These are phyloP conservation scores for Lasioglossum pauxillum DNA, from an alignment of 2,888 invertebrate genomes.

Conservation along the genomic window DNA sequence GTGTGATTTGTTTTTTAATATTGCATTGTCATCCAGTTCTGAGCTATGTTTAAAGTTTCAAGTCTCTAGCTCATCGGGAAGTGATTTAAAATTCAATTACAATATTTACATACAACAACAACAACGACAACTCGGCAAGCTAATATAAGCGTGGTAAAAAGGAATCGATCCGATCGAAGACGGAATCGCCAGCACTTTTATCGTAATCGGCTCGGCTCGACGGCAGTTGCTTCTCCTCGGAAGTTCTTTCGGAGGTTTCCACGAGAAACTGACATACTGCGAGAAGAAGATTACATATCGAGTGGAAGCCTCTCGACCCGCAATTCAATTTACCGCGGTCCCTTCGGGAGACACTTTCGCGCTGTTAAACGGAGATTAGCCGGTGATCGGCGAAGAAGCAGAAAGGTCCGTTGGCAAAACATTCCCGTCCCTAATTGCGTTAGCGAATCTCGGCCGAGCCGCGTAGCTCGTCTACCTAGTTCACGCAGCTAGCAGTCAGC, in stretches of 20 bases:
- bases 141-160: no score
- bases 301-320: not conserved
- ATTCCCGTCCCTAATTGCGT: conserved; percentile 53
- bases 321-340: not conserved
- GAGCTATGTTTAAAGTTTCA: no score
- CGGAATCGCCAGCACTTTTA: not conserved
- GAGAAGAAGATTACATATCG: not conserved
- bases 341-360: conserved; percentile 9
- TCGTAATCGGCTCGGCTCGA: not conserved
- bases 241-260: not conserved
- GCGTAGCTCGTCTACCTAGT: conserved; percentile 35
- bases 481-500: conserved; percentile 53
- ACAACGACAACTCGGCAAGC: no score
- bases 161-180: not conserved
- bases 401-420: conserved; percentile 10
- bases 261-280: not conserved
- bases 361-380: conserved; percentile 24
- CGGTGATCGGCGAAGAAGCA: not conserved
- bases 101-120: no score
- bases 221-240: not conserved
- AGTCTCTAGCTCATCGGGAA: no score
- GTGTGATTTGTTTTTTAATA: no score
- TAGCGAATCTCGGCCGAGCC: conserved; percentile 44
- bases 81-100: no score
- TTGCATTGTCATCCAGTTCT: no score